phyloP scores from a whole-genome alignment of 2,113 vertebrate species.

The Pimephales promelas region DNA sequence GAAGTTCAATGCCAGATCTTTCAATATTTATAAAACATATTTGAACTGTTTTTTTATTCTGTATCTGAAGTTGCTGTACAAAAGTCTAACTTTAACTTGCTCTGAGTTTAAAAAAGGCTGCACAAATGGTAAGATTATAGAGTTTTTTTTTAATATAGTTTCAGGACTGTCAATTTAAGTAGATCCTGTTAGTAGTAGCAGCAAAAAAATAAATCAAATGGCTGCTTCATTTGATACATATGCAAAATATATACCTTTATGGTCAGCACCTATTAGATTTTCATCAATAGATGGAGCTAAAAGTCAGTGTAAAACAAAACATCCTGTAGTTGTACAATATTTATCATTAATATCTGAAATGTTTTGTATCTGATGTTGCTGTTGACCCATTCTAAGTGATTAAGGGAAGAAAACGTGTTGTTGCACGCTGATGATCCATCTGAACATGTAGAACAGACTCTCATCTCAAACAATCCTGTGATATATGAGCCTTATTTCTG shows the following conservation, averaged over 20 bases:
- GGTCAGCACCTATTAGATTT: background rate
- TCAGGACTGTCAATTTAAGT: too few relatives aligned
- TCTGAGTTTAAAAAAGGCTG: too few relatives aligned
- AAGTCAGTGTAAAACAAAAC: background rate
- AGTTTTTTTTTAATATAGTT: too few relatives aligned
- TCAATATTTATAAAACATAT: background rate
- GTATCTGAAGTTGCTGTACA: background rate
- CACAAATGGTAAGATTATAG: too few relatives aligned
- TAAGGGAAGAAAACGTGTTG: background rate
- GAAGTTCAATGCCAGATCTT: background rate
- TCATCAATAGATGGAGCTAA: background rate
- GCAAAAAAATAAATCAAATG: background rate
- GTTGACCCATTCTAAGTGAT: background rate
- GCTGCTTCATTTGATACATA: background rate
- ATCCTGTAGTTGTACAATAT: background rate
- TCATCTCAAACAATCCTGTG: background rate
- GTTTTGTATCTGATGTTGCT: background rate
- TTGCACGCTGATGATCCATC: background rate
- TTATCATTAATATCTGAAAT: background rate
- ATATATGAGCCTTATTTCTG: background rate
- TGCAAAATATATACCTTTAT: background rate
- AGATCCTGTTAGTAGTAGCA: background rate
- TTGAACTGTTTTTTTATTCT: background rate
- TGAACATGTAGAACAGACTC: background rate
- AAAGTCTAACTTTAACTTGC: too few relatives aligned